Conservation (phyloP, 2,888 invertebrate genomes). For the Deroplatys truncata region DNA sequence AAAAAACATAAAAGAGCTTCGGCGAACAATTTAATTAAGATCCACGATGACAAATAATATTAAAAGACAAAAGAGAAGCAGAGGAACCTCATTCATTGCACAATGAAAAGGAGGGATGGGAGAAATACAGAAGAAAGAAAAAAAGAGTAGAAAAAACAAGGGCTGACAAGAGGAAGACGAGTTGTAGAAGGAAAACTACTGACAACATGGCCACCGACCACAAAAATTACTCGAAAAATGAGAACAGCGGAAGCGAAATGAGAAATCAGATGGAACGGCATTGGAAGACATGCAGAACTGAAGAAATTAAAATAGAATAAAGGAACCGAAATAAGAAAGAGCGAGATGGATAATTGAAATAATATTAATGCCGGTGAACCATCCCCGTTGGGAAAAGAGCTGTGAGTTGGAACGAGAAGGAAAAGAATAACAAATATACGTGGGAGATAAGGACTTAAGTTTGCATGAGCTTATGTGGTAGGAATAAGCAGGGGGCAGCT, state of each 20-base stretch:
- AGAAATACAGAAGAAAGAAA: not conserved
- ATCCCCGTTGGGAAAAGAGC: constrained; percentile 8
- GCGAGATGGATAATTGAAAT: constrained; percentile 9
- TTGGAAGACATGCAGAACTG: not conserved
- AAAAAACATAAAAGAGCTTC: not conserved
- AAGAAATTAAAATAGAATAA: not conserved
- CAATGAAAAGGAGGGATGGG: not conserved
- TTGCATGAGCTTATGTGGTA: not conserved
- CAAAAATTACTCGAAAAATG: not conserved
- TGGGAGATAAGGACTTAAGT: not conserved
- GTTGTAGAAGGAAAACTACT: constrained; percentile 1
- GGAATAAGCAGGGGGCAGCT: not conserved
- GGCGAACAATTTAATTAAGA: constrained; percentile 20
- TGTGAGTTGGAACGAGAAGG: not conserved
- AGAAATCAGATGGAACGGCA: constrained; percentile 14
- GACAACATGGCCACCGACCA: constrained; percentile 10
- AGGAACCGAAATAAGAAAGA: constrained; percentile 7
- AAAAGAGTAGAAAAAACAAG: not conserved
- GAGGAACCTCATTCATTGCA: constrained; percentile 12
- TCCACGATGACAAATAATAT: constrained; percentile 13
- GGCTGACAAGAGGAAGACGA: not conserved
- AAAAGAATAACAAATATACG: not conserved
- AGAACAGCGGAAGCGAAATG: not conserved
- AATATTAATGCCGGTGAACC: constrained; percentile 6
- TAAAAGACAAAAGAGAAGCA: constrained; percentile 13